Base-by-base conservation (phyloP, 2,113 vertebrate genomes). In the Aplodontia rufa region DNA sequence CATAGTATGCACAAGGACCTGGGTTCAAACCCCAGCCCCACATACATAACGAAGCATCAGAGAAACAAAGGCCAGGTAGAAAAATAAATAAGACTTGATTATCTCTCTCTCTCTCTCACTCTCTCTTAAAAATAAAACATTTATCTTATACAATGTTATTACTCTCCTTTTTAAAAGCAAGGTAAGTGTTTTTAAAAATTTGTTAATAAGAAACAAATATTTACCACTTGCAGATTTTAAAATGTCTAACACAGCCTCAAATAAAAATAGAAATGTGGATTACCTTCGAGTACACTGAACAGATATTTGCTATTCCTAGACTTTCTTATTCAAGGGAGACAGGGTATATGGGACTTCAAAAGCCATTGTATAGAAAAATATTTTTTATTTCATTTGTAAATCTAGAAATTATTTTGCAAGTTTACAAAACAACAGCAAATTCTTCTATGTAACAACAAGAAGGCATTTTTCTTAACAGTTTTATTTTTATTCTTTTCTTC, bases 301-400 rank as follows among this genome's bases (percentile, higher is more conserved):
- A 79, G 75, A 60, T 80, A 74, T 60, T 87, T 96, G 26, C 90
- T 95, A 93, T 92, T 93, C 85, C 83, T 64, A 24, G 37, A 53
- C 51, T 87, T 76, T 90, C n/a, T 64, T 88, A 47, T 83, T 90
- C 85, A 62, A 79, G 55, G 42, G n/a, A 92, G 30, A 60, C 28
- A 83, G 30, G 40, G 10, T 75, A 64, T 60, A 53, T 72, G 20
- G 51, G 74, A 78, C 79, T 94, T 97, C 76, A 95, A 93, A 97
- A 85, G 86, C 1, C 51, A 72, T 10, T 75, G 26, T 60, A 84
- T 55, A n/a, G 80, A 68, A 95, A 72, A 93, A 37, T 53, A n/a
- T 88, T 96, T 85, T 88, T 96, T 85, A 83, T 93, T 97, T 95
- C 75, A 89, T 93, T 95, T 91, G 68, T n/a, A 88, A 96, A 76